A percentile compares a stretch with the other conserved stretches of the same genome.
Conservation (phyloP, 2,888 invertebrate genomes). For the Papilio protenor region DNA sequence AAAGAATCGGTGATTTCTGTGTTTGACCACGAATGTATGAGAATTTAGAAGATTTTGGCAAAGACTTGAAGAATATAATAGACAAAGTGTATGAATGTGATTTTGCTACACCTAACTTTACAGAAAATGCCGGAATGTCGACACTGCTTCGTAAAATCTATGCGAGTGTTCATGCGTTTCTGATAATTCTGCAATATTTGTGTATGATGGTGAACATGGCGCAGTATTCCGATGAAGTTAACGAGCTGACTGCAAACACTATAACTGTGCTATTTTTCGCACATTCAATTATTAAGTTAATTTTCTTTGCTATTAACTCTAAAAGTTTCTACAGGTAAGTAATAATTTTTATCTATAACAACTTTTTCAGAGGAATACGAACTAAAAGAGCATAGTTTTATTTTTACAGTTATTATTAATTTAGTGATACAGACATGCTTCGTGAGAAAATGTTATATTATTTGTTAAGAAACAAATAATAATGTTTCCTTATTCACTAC, state of each 20-base stretch:
- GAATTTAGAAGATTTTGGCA: neutral
- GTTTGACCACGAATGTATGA: neutral
- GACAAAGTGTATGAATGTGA: neutral
- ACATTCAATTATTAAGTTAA: conserved; percentile 89
- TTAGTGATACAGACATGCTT: neutral
- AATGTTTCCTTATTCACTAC: neutral
- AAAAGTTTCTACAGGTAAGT: conserved; percentile 89
- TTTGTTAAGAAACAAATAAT: neutral
- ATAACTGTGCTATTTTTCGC: conserved; percentile 92
- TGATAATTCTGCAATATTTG: conserved; percentile 86
- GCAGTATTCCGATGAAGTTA: conserved; percentile 89
- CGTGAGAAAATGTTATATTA: neutral
- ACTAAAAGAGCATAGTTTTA: neutral
- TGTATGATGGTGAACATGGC: conserved; percentile 88
- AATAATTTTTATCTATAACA: neutral
- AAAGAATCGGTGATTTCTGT: neutral
- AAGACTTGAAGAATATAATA: neutral
- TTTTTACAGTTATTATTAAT: neutral
- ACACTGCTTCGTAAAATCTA: conserved; percentile 85
- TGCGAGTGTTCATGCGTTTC: conserved; percentile 84
- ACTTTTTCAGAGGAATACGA: neutral
- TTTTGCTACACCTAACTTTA: conserved; percentile 31
- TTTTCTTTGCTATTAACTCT: conserved; percentile 89
- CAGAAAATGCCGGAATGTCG: conserved; percentile 78
- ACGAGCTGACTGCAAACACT: conserved; percentile 90